Evolutionary conservation across 2,797 vertebrate genomes (phyloP).

Genomic region (Falco biarmicus): DNA sequence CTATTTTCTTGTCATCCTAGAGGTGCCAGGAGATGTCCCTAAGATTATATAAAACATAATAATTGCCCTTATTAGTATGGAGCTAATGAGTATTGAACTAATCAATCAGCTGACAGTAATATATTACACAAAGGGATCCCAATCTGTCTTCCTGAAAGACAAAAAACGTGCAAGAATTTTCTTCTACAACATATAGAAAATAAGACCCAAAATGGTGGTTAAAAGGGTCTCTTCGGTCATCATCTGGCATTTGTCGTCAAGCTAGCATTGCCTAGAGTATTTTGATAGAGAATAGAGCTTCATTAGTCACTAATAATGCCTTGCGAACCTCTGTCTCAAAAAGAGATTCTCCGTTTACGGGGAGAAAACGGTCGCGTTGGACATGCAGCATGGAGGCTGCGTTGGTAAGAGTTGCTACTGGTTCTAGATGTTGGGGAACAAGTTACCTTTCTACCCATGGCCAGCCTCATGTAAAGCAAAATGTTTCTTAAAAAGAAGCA

Average conservation of each 20-base stretch:
- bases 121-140: not conserved
- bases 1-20: not conserved
- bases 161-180: not conserved
- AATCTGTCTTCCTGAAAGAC: not conserved
- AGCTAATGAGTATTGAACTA: not conserved
- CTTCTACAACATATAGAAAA: not conserved
- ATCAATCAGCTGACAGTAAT: not conserved
- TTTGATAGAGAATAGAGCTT: not conserved
- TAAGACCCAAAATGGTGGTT: not conserved
- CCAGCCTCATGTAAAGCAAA: not conserved
- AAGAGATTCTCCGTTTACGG: not conserved
- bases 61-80: not conserved
- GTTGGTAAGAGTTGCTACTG: not conserved
- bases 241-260: not conserved
- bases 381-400: fast-evolving
- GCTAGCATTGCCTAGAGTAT: not conserved
- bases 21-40: not conserved
- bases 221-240: not conserved
- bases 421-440: not conserved
- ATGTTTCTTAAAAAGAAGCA: not conserved
- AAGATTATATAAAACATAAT: not conserved
- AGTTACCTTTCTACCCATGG: not conserved
- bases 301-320: not conserved
- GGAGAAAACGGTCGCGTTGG: not conserved
- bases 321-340: not conserved